Base-by-base conservation (phyloP, 2,797 vertebrate genomes). In the Agapornis canus region DNA sequence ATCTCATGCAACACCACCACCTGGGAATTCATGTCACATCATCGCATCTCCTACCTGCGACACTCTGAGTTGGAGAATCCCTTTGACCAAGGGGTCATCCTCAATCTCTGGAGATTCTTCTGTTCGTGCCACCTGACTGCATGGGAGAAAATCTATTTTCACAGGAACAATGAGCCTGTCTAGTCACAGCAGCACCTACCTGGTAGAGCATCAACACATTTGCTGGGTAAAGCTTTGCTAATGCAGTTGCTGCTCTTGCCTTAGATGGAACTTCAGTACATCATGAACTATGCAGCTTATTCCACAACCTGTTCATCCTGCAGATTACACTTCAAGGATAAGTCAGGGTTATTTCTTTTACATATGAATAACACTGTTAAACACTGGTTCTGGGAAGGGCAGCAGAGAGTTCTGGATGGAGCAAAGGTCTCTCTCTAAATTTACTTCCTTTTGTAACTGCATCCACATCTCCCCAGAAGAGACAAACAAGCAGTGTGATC, bases 1-100 rank as follows among this genome's bases (percentile, higher is more conserved):
- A 98, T 99, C 65, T 99, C 99, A 4, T 98, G 98, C 87, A 99
- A 99, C 96, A 98, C 98, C 82, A 99, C 99, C 71, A 99, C 99
- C 40, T 99, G 99, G 99, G 99, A 99, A 96, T 99, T 99, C 98
- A 99, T 99, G 98, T 99, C 99, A 0, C 98, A 98, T 29, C 99
- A 99, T 86, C 98, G 99, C 94, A 99, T 99, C 81, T 98, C 99
- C 96, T 99, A 99, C 98, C 98, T 99, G 96, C 98, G 97, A 27
- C 98, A 99, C 96, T 98, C 98, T 0, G 98, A 98, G 18, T 51
- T 96, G 1, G 97, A 98, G 89, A 99, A 99, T 96, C 99, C 99
- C 15, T 99, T 99, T 7, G 99, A 99, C 97, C 98, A 98, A 1
- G 99, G 99, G 20, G 92, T 98, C 23, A 49, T 98, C 40, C 97